A percentile compares a stretch with the other conserved stretches of the same genome.
Conservation (phyloP, 1,140 invertebrate genomes). For the Lysiphlebus fabarum region DNA sequence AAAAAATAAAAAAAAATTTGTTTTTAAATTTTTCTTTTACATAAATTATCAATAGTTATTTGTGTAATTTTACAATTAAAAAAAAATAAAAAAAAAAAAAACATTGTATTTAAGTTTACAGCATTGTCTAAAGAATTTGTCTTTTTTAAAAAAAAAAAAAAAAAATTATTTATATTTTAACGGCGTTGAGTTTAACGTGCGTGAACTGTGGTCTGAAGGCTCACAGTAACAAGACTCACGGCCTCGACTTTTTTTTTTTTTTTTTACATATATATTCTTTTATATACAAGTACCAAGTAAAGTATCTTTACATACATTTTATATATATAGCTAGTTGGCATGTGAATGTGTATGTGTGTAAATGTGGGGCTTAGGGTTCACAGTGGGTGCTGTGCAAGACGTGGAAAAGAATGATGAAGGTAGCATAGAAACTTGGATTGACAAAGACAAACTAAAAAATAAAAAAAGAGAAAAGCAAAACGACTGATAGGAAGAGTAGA, state of each 20-base stretch:
- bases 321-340: not conserved
- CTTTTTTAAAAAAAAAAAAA: not conserved
- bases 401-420: constrained; percentile 13
- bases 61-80: not conserved
- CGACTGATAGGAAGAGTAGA: not conserved
- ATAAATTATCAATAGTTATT: too few relatives aligned
- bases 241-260: constrained; percentile 24
- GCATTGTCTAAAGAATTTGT: not conserved
- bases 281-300: too few relatives aligned
- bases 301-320: too few relatives aligned
- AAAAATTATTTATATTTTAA: not conserved
- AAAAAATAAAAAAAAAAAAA: not conserved
- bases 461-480: constrained; percentile 12
- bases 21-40: too few relatives aligned
- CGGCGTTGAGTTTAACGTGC: constrained; percentile 2
- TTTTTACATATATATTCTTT: constrained; percentile 32
- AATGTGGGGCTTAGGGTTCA: constrained; percentile 8
- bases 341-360: constrained; percentile 18
- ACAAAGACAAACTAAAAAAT: constrained; percentile 13
- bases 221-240: not conserved
- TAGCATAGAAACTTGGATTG: constrained; percentile 9
- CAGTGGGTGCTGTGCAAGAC: constrained; percentile 4
- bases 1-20: too few relatives aligned
- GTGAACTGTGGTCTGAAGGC: constrained; percentile 6
- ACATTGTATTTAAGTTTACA: not conserved